These are phyloP conservation scores for Morone saxatilis DNA, from an alignment of 2,113 vertebrate species.

Conservation along the genomic window DNA sequence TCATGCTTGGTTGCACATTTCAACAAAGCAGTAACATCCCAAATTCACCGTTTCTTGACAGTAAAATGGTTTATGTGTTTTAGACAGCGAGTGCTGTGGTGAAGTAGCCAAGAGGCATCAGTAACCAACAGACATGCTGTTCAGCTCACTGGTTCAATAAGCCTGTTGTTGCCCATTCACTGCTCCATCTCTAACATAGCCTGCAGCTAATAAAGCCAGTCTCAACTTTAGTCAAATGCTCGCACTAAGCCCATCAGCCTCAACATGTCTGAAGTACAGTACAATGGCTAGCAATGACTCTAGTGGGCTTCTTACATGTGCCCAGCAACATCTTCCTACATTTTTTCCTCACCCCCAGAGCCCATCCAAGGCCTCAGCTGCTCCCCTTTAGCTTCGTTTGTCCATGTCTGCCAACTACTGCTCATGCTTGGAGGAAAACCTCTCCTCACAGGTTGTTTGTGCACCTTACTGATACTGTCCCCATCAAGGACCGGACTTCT, in stretches of 20 bases:
- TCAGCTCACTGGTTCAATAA: constrained; percentile 39
- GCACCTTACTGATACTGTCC: constrained; percentile 22
- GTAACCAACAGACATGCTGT: constrained; percentile 28
- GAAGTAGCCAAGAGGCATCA: constrained; percentile 17
- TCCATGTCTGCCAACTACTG: constrained; percentile 12
- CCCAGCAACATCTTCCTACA: too few species aligned
- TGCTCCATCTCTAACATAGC: constrained; percentile 22
- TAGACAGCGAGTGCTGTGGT: neutral
- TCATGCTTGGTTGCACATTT: constrained; percentile 7
- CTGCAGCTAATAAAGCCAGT: constrained; percentile 30
- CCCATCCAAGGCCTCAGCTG: constrained; percentile 7
- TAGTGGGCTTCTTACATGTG: neutral
- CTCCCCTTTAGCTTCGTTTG: constrained; percentile 4
- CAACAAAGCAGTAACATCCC: constrained; percentile 2
- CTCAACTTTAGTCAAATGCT: constrained; percentile 35
- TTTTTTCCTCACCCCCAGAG: neutral
- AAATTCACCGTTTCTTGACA: neutral
- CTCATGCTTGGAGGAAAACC: neutral
- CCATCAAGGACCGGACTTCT: constrained; percentile 4
- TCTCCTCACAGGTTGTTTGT: constrained; percentile 20
- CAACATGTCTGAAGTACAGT: neutral
- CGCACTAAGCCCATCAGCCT: neutral
- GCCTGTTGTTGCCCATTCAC: constrained; percentile 32
- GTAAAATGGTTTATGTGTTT: neutral
- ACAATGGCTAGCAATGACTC: neutral